Evolutionary conservation across 2,113 vertebrate species (phyloP), one percentile per base, ranked within the genome.

Genomic region (Hylia prasina): DNA sequence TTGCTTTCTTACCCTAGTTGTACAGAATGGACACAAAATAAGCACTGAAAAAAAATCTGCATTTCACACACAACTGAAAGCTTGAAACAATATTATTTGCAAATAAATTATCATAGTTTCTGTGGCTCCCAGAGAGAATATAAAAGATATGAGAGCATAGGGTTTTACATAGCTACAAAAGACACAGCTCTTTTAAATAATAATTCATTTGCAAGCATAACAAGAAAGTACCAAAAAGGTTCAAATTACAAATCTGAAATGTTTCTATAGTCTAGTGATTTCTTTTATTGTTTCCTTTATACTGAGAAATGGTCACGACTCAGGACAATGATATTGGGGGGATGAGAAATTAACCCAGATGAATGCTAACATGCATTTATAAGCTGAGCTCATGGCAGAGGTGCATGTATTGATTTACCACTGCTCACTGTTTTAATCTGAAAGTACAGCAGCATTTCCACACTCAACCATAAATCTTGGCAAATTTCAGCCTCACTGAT

Each of bases 341-440:
- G 80, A 92, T 68, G 47, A 94, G 53, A 89, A 90, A 96, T 89
- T 92, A 93, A 95, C 68, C 25, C 48, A 83, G 64, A 70, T 44
- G 48, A 96, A 94, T 73, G 57, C 42, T 87, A 85, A 80, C 30
- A 19, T 4, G 47, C 84, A 87, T 89, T 90, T 91, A 73, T 73
- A 92, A 94, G 73, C 37, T 30, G 16, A 93, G 82, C 37, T 79
- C 40, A 44, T 11, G 31, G 89, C 87, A 93, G 56, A 79, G 1
- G 0, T 70, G 45, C 66, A 45, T 15, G 47, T 89, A 95, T 57
- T 94, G 94, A 97, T 97, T 97, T 97, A 95, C 86, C 89, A 93
- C 82, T 42, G 58, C 44, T 66, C 17, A 7, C 58, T 72, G 50
- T 47, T 93, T 78, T 94, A 94, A 95, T 88, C 80, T 80, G 64